Conservation (phyloP, 2,797 vertebrate species). For the Okamejei kenojei region DNA sequence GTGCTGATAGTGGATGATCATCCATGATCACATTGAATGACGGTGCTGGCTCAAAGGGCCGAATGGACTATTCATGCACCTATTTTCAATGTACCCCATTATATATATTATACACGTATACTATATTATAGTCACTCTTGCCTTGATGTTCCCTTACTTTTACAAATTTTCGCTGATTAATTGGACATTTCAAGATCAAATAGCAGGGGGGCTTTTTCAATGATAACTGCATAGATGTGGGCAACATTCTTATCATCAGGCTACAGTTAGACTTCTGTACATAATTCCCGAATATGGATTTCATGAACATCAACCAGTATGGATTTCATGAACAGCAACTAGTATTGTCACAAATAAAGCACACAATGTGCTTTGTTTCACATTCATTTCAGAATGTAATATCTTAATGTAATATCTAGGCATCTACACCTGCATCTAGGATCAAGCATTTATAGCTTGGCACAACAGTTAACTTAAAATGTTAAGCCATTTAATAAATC, state of each 20-base stretch:
- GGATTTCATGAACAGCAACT: not conserved
- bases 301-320: not conserved
- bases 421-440: not conserved
- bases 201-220: too few relatives aligned
- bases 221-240: not conserved
- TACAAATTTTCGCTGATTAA: too few relatives aligned
- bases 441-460: not conserved
- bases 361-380: not conserved
- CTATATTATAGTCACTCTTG: too few relatives aligned
- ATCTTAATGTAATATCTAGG: not conserved
- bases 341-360: not conserved
- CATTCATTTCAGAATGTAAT: not conserved
- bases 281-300: not conserved
- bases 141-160: too few relatives aligned
- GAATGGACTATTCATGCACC: too few relatives aligned
- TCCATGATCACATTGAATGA: too few relatives aligned
- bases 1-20: too few relatives aligned
- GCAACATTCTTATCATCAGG: constrained; percentile 27
- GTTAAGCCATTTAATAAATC: not conserved
- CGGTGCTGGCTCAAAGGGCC: too few relatives aligned
- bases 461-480: not conserved
- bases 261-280: not conserved
- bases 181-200: too few relatives aligned
- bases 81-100: too few relatives aligned
- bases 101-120: too few relatives aligned